These are phyloP conservation scores for Ictalurus punctatus DNA, from an alignment of 2,113 vertebrate species.

Conservation along the genomic window DNA sequence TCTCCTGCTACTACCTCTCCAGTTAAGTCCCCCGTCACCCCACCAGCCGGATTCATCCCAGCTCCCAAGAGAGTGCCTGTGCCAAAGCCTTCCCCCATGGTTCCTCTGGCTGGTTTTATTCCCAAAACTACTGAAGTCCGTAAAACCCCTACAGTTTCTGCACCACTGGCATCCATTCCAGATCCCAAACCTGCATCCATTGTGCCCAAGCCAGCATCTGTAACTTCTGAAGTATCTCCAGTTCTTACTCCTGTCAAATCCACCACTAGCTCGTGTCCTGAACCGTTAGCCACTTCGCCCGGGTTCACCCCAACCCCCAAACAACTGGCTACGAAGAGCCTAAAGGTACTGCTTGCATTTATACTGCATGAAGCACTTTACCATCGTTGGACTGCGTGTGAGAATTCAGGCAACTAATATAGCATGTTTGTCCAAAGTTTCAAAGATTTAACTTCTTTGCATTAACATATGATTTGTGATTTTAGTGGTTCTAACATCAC, in stretches of 20 bases:
- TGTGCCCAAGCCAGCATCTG: conserved; percentile 30
- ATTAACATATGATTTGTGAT: conserved; percentile 38
- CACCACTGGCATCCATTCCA: conserved; percentile 56
- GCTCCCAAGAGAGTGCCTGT: conserved; percentile 30
- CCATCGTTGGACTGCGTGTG: conserved; percentile 36
- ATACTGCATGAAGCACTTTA: conserved; percentile 41
- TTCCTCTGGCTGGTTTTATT: conserved; percentile 41
- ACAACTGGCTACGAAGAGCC: conserved; percentile 50
- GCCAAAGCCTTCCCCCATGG: conserved; percentile 45
- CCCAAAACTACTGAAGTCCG: conserved; percentile 8
- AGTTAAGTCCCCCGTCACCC: conserved; percentile 47
- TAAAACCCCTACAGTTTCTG: conserved; percentile 33
- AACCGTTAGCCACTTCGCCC: conserved; percentile 30
- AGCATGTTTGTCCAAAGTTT: conserved; percentile 53
- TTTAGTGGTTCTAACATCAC: conserved; percentile 37
- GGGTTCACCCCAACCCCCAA: conserved; percentile 48
- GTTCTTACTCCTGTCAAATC: not conserved
- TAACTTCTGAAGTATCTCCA: conserved; percentile 22
- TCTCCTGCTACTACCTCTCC: conserved; percentile 26
- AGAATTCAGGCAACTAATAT: conserved; percentile 44
- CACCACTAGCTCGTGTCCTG: not conserved
- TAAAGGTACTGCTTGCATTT: conserved; percentile 64
- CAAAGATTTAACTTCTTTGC: not conserved
- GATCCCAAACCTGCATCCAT: conserved; percentile 46
- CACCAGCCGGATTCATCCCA: conserved; percentile 45